These are phyloP conservation scores for Podiceps cristatus DNA, from an alignment of 2,113 vertebrate genomes.

Conservation along the genomic window DNA sequence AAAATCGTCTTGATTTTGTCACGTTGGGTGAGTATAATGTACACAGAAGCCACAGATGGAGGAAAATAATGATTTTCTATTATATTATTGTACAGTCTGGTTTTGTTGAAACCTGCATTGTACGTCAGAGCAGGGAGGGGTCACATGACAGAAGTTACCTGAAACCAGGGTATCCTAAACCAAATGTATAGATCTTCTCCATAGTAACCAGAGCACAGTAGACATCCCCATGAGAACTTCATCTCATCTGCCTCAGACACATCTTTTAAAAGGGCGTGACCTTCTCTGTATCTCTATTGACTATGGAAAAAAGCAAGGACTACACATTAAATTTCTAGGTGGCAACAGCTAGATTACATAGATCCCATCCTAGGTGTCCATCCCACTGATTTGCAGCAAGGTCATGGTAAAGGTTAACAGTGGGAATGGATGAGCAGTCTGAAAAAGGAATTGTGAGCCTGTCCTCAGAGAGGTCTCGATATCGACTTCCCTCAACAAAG, in stretches of 20 bases:
- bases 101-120: neutral
- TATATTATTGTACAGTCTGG: neutral
- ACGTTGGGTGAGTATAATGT: neutral
- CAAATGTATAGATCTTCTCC: neutral
- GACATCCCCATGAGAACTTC: neutral
- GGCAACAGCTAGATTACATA: neutral
- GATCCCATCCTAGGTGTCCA: neutral
- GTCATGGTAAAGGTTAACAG: neutral
- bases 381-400: neutral
- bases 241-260: neutral
- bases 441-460: neutral
- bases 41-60: neutral
- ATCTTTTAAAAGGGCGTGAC: neutral
- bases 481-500: neutral
- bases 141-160: neutral
- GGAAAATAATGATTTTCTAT: neutral
- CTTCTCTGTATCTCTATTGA: neutral
- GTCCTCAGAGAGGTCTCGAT: neutral
- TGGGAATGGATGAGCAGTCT: neutral
- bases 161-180: neutral
- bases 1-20: neutral
- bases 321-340: neutral
- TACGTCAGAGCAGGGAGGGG: rapidly evolving
- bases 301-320: neutral
- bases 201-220: neutral